Base-by-base conservation (phyloP, 1,140 invertebrate species). In the Trachymyrmex septentrionalis region DNA sequence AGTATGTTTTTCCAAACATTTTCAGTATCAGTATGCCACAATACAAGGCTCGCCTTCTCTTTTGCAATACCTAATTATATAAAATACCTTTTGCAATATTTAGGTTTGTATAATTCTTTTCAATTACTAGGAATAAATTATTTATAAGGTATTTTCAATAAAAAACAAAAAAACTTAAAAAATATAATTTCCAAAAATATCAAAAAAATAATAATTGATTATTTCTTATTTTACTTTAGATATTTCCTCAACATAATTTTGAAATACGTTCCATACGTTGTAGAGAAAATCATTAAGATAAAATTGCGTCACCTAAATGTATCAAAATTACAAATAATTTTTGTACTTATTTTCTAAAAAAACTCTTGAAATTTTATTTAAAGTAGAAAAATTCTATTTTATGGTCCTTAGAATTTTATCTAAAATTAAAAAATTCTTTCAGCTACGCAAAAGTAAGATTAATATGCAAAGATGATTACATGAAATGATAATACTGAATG, bases 1-100 rank as follows among this genome's bases (percentile, higher is more conserved):
- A 61, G 21, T 53, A 21, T 50, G 21, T 3, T 84, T 63, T 75
- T 2, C n/a, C 30, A 38, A 88, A 92, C 92, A 93, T 94, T 94
- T 94, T 93, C 94, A 94, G 93, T 94, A 94, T 93, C 93, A 93
- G 93, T 86, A 69, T 86, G 27, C 81, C 82, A 80, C 76, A 61
- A 59, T 78, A 69, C 61, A 59, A 80, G 44, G 24, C 76, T 76
- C 16, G 63, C 34, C 53, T 76, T 84, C 61, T 34, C n/a, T 64
- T 71, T 38, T 64, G 16, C 9, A 59, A 12, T 34, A 64, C 27
- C 2, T 85, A 50, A n/a, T n/a, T n/a, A n/a, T n/a, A n/a, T n/a
- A n/a, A n/a, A n/a, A n/a, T n/a, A n/a, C n/a, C n/a, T n/a, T n/a
- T n/a, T n/a, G n/a, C n/a, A n/a, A 85, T 10, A 78, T 78, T 24